phyloP scores from a whole-genome alignment of 2,888 invertebrate genomes.

The Catocala sponsa region DNA sequence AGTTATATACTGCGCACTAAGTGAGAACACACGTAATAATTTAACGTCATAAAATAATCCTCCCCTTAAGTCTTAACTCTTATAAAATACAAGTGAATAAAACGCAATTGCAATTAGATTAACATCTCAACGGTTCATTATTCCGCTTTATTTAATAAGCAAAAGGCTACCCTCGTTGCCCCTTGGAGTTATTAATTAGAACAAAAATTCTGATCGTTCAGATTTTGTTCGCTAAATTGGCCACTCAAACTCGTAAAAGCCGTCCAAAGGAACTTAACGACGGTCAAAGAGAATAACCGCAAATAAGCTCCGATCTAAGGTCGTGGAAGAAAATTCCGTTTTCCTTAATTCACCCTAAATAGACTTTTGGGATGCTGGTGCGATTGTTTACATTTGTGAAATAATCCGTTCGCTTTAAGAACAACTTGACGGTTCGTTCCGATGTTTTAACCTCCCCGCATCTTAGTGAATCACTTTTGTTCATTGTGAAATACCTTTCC shows the following conservation, averaged over 20 bases:
- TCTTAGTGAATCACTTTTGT: slow-evolving; percentile 40
- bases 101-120: slow-evolving; percentile 67
- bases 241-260: slow-evolving; percentile 87
- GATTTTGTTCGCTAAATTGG: slow-evolving; percentile 86
- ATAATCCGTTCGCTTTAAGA: slow-evolving; percentile 70
- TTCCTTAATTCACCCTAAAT: slow-evolving; percentile 85
- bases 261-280: slow-evolving; percentile 86
- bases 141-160: slow-evolving; percentile 78
- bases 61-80: slow-evolving; percentile 22
- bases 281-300: slow-evolving; percentile 88
- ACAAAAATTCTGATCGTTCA: slow-evolving; percentile 86
- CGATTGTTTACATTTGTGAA: slow-evolving; percentile 80
- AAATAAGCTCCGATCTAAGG: slow-evolving; percentile 86
- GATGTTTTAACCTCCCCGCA: slow-evolving; percentile 44
- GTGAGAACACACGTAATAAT: slow-evolving; percentile 38
- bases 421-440: slow-evolving; percentile 58
- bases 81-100: slow-evolving; percentile 47
- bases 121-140: slow-evolving; percentile 71
- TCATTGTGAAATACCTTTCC: slow-evolving; percentile 39
- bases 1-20: slow-evolving; percentile 54
- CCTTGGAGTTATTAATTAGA: slow-evolving; percentile 84
- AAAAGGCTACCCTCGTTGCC: slow-evolving; percentile 71
- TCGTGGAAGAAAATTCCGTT: slow-evolving; percentile 82
- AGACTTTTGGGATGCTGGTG: slow-evolving; percentile 75
- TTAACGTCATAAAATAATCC: slow-evolving; percentile 29